Conservation (phyloP, 64 coral and sea anemone species). For the Actinia equina region DNA sequence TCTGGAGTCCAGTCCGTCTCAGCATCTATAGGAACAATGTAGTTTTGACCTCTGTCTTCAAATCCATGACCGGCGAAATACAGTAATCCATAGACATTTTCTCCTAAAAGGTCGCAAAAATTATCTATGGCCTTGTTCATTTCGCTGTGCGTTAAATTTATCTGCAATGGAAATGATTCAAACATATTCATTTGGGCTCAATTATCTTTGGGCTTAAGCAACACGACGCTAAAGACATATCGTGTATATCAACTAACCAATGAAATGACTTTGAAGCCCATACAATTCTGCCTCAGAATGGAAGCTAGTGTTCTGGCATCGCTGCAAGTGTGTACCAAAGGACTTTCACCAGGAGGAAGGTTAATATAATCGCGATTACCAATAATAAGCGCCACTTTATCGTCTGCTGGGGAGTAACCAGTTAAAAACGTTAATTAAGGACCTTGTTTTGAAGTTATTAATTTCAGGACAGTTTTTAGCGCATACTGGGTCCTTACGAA, state of each 20-base stretch:
- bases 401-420: conserved; percentile 35
- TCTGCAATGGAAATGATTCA: background rate
- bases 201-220: no score
- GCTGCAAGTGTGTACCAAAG: conserved; percentile 62
- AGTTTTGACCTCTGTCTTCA: conserved; percentile 84
- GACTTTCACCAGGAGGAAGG: conserved; percentile 46
- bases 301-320: conserved; percentile 76
- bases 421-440: background rate
- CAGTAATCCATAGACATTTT: conserved; percentile 67
- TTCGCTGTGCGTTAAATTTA: conserved; percentile 68
- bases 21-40: conserved; percentile 71
- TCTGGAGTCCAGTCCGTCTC: conserved; percentile 61
- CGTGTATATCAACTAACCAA: conserved; percentile 10
- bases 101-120: conserved; percentile 58
- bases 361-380: conserved; percentile 70
- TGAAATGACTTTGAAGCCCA: conserved; percentile 92
- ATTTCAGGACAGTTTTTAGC: no score
- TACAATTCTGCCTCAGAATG: conserved; percentile 71
- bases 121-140: conserved; percentile 68
- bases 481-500: no score
- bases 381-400: conserved; percentile 83
- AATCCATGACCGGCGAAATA: conserved; percentile 94
- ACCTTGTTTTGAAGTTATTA: background rate
- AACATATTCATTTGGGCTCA: no score
- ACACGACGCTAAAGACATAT: background rate